A percentile compares a stretch with the other conserved stretches of the same genome.
These are phyloP conservation scores for Copidosoma aretas DNA, from an alignment of 2,888 invertebrate genomes.

Conservation along the genomic window DNA sequence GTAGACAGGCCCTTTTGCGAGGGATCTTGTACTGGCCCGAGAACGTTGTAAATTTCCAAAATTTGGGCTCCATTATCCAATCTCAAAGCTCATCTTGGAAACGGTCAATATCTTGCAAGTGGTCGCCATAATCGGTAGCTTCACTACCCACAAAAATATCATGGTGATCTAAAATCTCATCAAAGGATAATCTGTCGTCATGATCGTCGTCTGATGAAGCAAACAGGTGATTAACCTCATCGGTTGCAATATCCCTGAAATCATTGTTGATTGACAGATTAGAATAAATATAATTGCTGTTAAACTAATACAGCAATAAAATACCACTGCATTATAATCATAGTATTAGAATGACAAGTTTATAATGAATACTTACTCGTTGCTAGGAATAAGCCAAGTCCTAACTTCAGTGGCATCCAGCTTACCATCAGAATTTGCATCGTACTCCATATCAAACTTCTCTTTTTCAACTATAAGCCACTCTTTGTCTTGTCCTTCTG, in stretches of 20 bases:
- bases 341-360: background rate
- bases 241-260: constrained; percentile 81
- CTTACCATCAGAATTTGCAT: constrained; percentile 82
- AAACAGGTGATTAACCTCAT: constrained; percentile 91
- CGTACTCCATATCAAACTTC: constrained; percentile 86
- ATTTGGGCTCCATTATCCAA: constrained; percentile 60
- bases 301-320: constrained; percentile 2
- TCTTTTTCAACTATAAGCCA: constrained; percentile 77
- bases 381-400: constrained; percentile 90
- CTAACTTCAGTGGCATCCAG: constrained; percentile 81
- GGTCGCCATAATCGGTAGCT: constrained; percentile 87
- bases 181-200: constrained; percentile 78
- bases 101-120: constrained; percentile 78
- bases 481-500: constrained; percentile 72
- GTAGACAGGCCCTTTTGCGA: constrained; percentile 39
- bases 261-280: constrained; percentile 19
- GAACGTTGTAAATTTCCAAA: constrained; percentile 28
- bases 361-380: constrained; percentile 70
- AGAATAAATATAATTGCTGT: constrained; percentile 8
- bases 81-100: constrained; percentile 78
- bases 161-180: constrained; percentile 84
- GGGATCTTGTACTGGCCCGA: constrained; percentile 40
- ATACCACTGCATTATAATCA: background rate
- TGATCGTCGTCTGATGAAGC: constrained; percentile 85
- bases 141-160: constrained; percentile 92